Evolutionary conservation across 2,888 invertebrate genomes (phyloP), one percentile per base, ranked within the genome.

Genomic region (Sphaerophoria rueppellii): DNA sequence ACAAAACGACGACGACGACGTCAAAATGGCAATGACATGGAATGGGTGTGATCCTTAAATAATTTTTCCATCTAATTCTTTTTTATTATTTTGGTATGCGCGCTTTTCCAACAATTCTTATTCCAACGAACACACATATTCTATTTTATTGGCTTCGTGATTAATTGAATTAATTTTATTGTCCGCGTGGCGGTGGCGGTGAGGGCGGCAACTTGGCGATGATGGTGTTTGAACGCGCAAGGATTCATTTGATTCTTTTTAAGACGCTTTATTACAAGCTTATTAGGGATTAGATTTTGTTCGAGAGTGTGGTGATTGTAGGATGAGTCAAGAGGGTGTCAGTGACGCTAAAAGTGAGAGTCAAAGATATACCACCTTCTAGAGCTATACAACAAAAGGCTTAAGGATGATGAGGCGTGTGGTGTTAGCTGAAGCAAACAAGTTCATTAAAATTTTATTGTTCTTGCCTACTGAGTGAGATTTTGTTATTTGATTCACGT

Each of bases 141-240:
- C 35, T 70, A 12, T 60, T 79, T 46, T 83, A 79, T 83, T 79
- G 70, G 69, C 73, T 80, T 80, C 43, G 46, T 72, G 76, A 85
- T 85, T 85, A 85, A 81, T 85, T 85, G 85, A 80, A 85, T 85
- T 85, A 85, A 85, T 81, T 81, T 85, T 73, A 85, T 76, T 81
- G 85, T 63, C 81, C 80, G 75, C 69, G 24, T 24, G 24, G 24
- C 24, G 24, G 24, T 2, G 24, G 24, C 24, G 24, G 24, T 24
- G 24, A 24, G 24, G 24, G 24, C 24, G 24, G 24, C 24, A 24
- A 24, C 24, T 2, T 24, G 24, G 24, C 24, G 24, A 24, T 61
- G 48, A 48, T 65, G 60, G 6, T 46, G 52, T 76, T 80, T 76
- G 80, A 80, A 73, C 50, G 74, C 65, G 46, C 70, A 70, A 46